Conservation (phyloP, 1,140 invertebrate genomes). For the Drosophila dunni region DNA sequence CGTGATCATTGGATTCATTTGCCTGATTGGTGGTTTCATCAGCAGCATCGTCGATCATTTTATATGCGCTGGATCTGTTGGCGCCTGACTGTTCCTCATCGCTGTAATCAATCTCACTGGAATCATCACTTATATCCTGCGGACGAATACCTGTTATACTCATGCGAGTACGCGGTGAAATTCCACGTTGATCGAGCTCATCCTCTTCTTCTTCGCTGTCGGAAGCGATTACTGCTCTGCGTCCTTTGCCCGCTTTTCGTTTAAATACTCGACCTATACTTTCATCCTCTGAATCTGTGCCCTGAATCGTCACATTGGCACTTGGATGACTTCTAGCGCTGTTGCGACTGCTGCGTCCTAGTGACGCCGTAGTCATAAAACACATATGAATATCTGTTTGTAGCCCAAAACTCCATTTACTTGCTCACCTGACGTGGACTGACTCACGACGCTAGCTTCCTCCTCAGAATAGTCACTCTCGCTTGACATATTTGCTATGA, state of each 20-base stretch:
- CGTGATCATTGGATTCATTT: neutral
- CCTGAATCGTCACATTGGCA: conserved; percentile 46
- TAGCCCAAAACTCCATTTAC: neutral
- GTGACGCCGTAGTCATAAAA: neutral
- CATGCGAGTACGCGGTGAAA: conserved; percentile 78
- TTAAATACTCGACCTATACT: conserved; percentile 3
- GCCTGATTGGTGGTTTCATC: neutral
- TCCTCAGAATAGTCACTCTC: conserved; percentile 51
- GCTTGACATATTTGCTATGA: conserved; percentile 38
- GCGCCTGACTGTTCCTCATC: conserved; percentile 29
- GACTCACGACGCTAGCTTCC: conserved; percentile 24
- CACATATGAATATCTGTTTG: neutral
- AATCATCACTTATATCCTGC: conserved; percentile 61
- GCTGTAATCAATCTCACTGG: conserved; percentile 76
- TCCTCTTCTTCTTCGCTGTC: conserved; percentile 73
- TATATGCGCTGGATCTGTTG: neutral
- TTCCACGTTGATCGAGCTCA: conserved; percentile 60
- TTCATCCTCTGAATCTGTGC: conserved; percentile 14
- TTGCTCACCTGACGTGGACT: conserved; percentile 43
- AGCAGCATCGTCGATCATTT: neutral
- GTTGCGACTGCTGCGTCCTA: conserved; percentile 35
- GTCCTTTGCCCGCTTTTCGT: neutral
- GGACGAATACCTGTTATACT: conserved; percentile 79
- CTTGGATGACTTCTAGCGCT: neutral
- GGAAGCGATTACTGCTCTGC: conserved; percentile 21